Conservation (phyloP, 2,888 invertebrate genomes). For the Eilema depressum region DNA sequence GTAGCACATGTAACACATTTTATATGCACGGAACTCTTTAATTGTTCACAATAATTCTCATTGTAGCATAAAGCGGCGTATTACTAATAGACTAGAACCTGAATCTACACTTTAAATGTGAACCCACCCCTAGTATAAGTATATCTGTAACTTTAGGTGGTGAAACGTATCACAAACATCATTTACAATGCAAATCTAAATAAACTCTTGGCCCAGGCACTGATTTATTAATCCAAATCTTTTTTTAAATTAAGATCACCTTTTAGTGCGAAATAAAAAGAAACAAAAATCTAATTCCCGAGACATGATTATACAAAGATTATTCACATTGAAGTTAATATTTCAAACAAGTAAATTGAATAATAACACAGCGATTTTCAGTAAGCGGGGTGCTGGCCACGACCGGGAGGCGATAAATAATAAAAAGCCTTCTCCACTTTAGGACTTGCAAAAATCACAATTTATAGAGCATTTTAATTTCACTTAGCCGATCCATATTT, state of each 20-base stretch:
- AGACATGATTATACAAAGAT: conserved; percentile 59
- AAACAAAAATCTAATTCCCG: conserved; percentile 40
- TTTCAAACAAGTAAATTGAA: conserved; percentile 83
- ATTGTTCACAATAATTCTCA: not conserved
- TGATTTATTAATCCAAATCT: not conserved
- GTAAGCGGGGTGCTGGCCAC: conserved; percentile 79
- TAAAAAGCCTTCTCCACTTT: conserved; percentile 87
- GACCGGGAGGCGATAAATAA: conserved; percentile 83
- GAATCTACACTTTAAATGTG: not conserved
- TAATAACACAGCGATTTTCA: conserved; percentile 83
- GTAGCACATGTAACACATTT: not conserved
- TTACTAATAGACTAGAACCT: not conserved
- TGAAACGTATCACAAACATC: not conserved
- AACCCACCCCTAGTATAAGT: not conserved
- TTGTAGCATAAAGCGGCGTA: not conserved
- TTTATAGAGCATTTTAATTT: conserved; percentile 88
- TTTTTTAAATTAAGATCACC: not conserved
- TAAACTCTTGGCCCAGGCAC: not conserved
- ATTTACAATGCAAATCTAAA: not conserved
- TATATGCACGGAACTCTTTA: not conserved
- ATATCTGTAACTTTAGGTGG: not conserved
- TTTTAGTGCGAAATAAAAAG: conserved; percentile 28
- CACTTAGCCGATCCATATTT: conserved; percentile 87
- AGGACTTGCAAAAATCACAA: conserved; percentile 88
- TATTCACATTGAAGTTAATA: conserved; percentile 73